Evolutionary conservation across 2,797 vertebrate species (phyloP), one percentile per base, ranked within the genome.

Genomic region (Sphenodon punctatus): DNA sequence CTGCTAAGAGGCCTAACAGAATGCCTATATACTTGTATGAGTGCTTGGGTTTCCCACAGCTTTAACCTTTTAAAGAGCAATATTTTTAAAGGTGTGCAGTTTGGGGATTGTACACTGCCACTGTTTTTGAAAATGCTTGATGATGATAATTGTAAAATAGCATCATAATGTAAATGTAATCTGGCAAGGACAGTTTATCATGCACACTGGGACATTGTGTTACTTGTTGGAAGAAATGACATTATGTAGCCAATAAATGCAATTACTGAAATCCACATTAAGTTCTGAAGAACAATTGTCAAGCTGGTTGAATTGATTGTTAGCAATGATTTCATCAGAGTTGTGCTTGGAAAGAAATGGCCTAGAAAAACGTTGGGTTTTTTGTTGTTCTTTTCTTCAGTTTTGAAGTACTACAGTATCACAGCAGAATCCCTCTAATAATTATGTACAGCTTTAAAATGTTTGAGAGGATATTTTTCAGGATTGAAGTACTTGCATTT

Each of bases 1-100:
- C 92, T 82, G 72, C 68, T 19, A 27, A 92, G 81, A 78, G 72
- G 84, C 71, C 78, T 80, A 91, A 86, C 78, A 83, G 89, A 91
- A 84, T 91, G 87, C 79, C 83, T 56, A 76, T 85, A 67, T 80
- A 74, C 1, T 0, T 83, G 80, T 88, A 88, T 83, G 83, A 91
- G 75, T 22, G n/a, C n/a, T 83, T 76, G 86, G 42, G 79, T 88
- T 90, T 81, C 39, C n/a, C 41, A 83, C 89, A 73, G 90, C 89
- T 89, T 86, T 80, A 90, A 71, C 48, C 63, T 70, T 78, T 86
- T 91, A 89, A 78, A 86, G 86, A 86, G 30, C 19, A 74, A 51
- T 86, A 73, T 0, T 1, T 20, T 83, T 68, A 78, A 81, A 78
- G 81, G n/a, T 0, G 0, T 72, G 11, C 63, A 51, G 81, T 66